Base-by-base conservation (phyloP, 2,888 invertebrate species). In the Noctua comes region DNA sequence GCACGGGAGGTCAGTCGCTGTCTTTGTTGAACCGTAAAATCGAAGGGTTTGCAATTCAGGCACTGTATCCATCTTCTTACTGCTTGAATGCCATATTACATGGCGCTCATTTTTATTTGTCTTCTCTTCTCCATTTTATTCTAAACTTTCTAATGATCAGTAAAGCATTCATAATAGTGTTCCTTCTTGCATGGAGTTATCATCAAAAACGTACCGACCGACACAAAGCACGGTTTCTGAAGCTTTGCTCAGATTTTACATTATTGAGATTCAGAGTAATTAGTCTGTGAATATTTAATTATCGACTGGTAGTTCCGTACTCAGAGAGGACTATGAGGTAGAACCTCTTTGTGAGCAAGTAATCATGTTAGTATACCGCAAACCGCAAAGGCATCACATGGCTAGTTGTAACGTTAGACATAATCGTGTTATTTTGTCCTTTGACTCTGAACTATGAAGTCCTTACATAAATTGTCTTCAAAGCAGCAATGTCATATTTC, bases 341-440 rank as follows among this genome's bases (percentile, higher is more conserved):
- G 54, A 43, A 73, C n/a, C 43, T 54, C n/a, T 57, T 76, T 31
- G 40, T n/a, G 11, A 31, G 10, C 31, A 13, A 31, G 31, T 72
- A 68, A 70, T 62, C 18, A 31, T 8, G 40, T 69, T 69, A 40
- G 18, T 51, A 36, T 57, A 82, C 81, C 40, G 40, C 68, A 77
- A 70, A 76, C 64, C 76, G 31, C 69, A 77, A 78, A 68, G 18
- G 46, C 27, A 31, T 43, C 54, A 27, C 24, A 46, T 82, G 16
- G 11, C 27, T 57, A 31, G 1, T 59, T 73, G 31, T 54, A 48
- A 64, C 16, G 11, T n/a, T 68, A 40, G n/a, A 65, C 40, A 8
- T 57, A 36, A 51, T 43, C 40, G n/a, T 46, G 24, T 74, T 80
- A 74, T 10, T 7, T 54, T 57, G 31, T 43, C 73, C 48, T 59